Percentiles rank a stretch among this genome's conserved stretches.
These are phyloP conservation scores for Eupeodes latifasciatus DNA, from an alignment of 2,888 invertebrate genomes.

Conservation along the genomic window DNA sequence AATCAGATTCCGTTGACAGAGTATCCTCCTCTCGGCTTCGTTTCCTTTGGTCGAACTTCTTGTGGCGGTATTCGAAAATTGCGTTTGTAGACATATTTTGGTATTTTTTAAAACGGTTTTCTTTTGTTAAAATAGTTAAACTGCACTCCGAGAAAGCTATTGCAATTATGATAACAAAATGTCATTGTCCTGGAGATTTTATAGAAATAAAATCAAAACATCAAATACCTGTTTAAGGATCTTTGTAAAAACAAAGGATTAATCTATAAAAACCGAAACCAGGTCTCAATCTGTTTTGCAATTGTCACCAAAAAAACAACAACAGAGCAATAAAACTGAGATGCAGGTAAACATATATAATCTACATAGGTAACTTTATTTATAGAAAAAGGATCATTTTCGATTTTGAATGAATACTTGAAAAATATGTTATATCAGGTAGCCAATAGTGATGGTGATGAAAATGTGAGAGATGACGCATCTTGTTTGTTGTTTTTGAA, in stretches of 20 bases:
- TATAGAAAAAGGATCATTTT: not conserved
- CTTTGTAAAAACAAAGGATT: not conserved
- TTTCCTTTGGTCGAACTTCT: slow-evolving; percentile 13
- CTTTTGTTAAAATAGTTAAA: not conserved
- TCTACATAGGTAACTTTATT: too few species aligned
- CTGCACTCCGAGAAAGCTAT: not conserved
- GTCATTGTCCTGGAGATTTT: not conserved
- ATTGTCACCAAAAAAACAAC: not conserved
- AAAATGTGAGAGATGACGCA: not conserved
- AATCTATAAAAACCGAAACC: not conserved
- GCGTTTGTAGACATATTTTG: slow-evolving; percentile 23
- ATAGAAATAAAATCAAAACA: not conserved
- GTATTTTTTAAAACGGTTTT: not conserved
- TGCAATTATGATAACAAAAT: not conserved
- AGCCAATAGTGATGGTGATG: not conserved
- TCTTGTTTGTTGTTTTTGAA: not conserved
- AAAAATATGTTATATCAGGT: not conserved
- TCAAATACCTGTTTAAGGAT: not conserved
- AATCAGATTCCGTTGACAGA: slow-evolving; percentile 7
- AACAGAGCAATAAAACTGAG: not conserved
- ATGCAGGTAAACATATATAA: not conserved
- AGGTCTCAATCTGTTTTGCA: not conserved
- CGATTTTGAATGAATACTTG: not conserved
- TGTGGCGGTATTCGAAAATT: slow-evolving; percentile 41
- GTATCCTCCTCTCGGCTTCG: slow-evolving; percentile 26